Evolutionary conservation across 1,140 invertebrate genomes (phyloP).

Genomic region (Drosophila suzukii): DNA sequence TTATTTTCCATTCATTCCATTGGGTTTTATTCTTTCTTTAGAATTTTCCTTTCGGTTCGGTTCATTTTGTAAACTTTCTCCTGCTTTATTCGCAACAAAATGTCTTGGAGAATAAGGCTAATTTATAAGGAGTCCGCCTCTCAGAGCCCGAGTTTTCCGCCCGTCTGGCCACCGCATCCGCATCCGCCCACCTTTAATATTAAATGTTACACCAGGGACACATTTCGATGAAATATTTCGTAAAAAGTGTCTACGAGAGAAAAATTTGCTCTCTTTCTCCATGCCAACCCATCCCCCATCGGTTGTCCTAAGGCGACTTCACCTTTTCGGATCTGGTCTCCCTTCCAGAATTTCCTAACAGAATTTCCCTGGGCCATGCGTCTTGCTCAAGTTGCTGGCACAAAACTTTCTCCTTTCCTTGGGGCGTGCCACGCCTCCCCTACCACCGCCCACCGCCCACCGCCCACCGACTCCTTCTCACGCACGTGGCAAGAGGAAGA

Average conservation of each 20-base stretch:
- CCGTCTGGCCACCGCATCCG: constrained; percentile 26
- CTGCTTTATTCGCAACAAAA: constrained; percentile 82
- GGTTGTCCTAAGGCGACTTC: constrained; percentile 14
- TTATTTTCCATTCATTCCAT: constrained; percentile 24
- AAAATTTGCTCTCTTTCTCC: constrained; percentile 60
- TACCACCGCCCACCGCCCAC: neutral
- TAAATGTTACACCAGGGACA: constrained; percentile 84
- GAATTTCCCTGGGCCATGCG: constrained; percentile 54
- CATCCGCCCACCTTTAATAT: constrained; percentile 79
- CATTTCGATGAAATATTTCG: constrained; percentile 85
- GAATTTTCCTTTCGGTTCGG: constrained; percentile 26
- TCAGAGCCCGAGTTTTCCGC: constrained; percentile 4
- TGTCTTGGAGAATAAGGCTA: constrained; percentile 83
- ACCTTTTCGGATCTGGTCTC: constrained; percentile 35
- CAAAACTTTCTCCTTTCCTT: constrained; percentile 83
- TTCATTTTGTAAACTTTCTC: constrained; percentile 76
- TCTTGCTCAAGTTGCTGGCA: constrained; percentile 66
- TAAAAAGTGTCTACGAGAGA: constrained; percentile 84
- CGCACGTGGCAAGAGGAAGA: constrained; percentile 68
- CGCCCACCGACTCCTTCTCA: constrained; percentile 34
- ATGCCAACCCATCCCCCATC: neutral
- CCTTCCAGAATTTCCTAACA: constrained; percentile 7
- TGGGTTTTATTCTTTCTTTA: constrained; percentile 19
- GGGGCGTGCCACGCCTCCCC: constrained; percentile 54
- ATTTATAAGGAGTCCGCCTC: constrained; percentile 73